A percentile compares a stretch with the other conserved stretches of the same genome.
Conservation (phyloP, 2,888 invertebrate genomes). For the Eristalis arbustorum region DNA sequence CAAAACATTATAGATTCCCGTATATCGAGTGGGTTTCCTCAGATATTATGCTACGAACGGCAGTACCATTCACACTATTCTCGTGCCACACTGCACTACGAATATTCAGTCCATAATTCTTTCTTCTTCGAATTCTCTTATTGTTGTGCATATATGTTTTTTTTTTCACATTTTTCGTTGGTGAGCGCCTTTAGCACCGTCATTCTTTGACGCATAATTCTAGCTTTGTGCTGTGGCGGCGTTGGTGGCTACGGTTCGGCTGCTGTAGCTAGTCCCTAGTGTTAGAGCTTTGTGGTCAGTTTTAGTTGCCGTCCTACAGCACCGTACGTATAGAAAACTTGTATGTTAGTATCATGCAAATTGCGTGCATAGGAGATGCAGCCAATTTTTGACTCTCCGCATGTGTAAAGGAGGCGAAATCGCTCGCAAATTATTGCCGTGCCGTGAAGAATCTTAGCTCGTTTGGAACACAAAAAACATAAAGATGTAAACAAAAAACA, state of each 20-base stretch:
- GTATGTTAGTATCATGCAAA: conserved; percentile 45
- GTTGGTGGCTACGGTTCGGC: conserved; percentile 59
- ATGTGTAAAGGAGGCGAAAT: conserved; percentile 50
- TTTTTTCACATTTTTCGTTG: conserved; percentile 23
- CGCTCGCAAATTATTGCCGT: conserved; percentile 43
- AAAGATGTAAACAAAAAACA: not conserved
- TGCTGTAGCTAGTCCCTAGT: conserved; percentile 38
- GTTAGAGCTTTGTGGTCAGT: conserved; percentile 60
- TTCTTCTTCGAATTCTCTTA: conserved; percentile 57
- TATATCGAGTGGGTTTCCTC: conserved; percentile 59
- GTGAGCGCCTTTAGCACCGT: conserved; percentile 57
- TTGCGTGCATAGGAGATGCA: conserved; percentile 58
- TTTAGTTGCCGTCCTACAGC: conserved; percentile 21
- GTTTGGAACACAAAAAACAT: conserved; percentile 35
- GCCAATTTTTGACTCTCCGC: conserved; percentile 63
- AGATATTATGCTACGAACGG: conserved; percentile 46
- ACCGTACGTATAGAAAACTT: conserved; percentile 20
- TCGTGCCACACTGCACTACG: conserved; percentile 17
- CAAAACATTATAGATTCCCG: conserved; percentile 60
- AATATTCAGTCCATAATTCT: conserved; percentile 51
- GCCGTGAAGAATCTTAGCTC: conserved; percentile 15
- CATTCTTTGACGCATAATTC: conserved; percentile 55
- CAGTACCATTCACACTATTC: conserved; percentile 53
- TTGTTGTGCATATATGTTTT: conserved; percentile 54
- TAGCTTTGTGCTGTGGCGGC: conserved; percentile 50